Evolutionary conservation across 2,888 invertebrate species (phyloP), one percentile per base, ranked within the genome.

Genomic region (Drosophila rubida): DNA sequence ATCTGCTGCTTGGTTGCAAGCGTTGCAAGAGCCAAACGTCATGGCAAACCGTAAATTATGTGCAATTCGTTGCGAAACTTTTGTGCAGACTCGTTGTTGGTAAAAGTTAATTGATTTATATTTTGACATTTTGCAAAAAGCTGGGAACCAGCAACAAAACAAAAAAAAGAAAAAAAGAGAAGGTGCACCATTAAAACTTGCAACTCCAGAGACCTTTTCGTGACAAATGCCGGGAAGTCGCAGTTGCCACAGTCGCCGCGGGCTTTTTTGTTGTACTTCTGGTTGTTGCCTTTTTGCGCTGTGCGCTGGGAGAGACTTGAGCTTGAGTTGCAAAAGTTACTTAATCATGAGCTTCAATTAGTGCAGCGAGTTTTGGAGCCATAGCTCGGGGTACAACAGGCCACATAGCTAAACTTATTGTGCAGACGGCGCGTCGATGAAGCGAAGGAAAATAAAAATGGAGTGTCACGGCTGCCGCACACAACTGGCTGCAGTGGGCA

Each of bases 321-420:
- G 74, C 51, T 69, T 30, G 55, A 63, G 74, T 74, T 63, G 73
- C 62, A 67, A 83, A 83, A 84, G 82, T 84, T 82, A 83, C 83
- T 82, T 82, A 85, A 83, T 83, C 82, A 83, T 77, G 82, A 79
- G 83, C 82, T 85, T 72, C 83, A 83, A 83, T 83, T 83, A 83
- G 83, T 80, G 78, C 62, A 64, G 50, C 57, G 55, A 60, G 58
- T 44, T 41, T 48, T 27, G 46, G 54, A 53, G 53, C 46, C 37
- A 46, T 45, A 39, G 48, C 22, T n/a, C 3, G 9, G 25, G 49
- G 35, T 49, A 25, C 7, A 25, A 23, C 55, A 19, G 60, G 65
- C 64, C 25, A 7, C 70, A 78, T 71, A 69, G 76, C 65, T 80
- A 68, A 19, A 19, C 19, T 19, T 57, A 68, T 77, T 70, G 53